phyloP scores from a whole-genome alignment of 2,113 vertebrate species.

The Lasiurus cinereus region DNA sequence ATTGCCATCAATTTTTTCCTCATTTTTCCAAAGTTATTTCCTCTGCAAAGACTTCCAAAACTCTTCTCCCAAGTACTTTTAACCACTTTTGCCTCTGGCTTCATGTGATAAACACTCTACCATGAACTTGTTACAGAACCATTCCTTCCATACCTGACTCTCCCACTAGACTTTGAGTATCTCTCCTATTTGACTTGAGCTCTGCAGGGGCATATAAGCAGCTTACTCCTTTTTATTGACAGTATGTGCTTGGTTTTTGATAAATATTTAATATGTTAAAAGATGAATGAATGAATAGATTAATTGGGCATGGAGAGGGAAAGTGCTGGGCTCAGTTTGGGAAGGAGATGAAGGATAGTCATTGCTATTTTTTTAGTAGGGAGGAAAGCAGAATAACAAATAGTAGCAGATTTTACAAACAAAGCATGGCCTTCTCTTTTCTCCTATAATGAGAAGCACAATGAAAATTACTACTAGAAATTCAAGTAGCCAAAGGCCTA shows the following conservation, averaged over 20 bases:
- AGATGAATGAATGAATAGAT: not conserved
- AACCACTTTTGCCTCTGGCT: not conserved
- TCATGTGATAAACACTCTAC: not conserved
- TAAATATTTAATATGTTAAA: not conserved
- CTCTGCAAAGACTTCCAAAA: conserved; percentile 6
- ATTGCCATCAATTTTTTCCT: not conserved
- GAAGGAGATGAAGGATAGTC: not conserved
- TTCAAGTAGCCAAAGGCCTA: not conserved
- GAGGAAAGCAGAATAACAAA: not conserved
- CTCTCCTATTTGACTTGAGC: not conserved
- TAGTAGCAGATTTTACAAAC: not conserved
- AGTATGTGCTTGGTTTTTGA: not conserved
- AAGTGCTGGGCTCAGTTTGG: not conserved
- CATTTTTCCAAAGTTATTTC: not conserved
- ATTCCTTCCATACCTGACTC: not conserved
- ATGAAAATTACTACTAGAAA: not conserved
- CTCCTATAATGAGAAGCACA: not conserved
- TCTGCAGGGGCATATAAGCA: not conserved
- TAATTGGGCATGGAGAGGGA: not conserved
- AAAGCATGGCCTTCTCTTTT: not conserved
- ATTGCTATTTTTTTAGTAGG: not conserved
- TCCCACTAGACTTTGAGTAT: not conserved
- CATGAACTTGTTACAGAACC: not conserved
- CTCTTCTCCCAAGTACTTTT: not conserved
- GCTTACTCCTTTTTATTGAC: not conserved